These are phyloP conservation scores for Leptodactylus fuscus DNA, from an alignment of 2,113 vertebrate genomes.

Conservation along the genomic window DNA sequence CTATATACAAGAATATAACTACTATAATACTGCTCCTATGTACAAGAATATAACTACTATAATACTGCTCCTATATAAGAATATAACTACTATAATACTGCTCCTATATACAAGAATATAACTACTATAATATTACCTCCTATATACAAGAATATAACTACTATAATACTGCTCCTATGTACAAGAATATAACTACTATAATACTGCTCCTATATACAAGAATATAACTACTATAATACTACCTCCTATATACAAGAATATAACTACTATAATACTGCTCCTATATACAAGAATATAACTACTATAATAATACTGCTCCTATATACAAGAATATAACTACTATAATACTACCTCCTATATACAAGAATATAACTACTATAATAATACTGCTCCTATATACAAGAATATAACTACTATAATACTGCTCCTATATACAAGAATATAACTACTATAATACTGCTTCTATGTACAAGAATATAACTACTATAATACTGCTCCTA, in stretches of 20 bases:
- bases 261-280: constrained; percentile 1
- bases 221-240: constrained; percentile 1
- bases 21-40: no score
- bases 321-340: not conserved
- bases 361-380: constrained; percentile 15
- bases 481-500: not conserved
- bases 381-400: not conserved
- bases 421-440: not conserved
- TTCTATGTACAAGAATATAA: not conserved
- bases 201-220: not conserved
- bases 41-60: no score
- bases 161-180: not conserved
- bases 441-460: constrained; percentile 1
- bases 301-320: not conserved
- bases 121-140: not conserved
- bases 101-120: no score
- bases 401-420: not conserved
- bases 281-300: not conserved
- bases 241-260: not conserved
- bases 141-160: not conserved
- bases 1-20: no score
- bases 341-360: not conserved
- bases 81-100: no score
- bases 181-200: constrained; percentile 8
- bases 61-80: no score